Conservation (phyloP, 2,797 vertebrate species). For the Neomorphus geoffroyi region DNA sequence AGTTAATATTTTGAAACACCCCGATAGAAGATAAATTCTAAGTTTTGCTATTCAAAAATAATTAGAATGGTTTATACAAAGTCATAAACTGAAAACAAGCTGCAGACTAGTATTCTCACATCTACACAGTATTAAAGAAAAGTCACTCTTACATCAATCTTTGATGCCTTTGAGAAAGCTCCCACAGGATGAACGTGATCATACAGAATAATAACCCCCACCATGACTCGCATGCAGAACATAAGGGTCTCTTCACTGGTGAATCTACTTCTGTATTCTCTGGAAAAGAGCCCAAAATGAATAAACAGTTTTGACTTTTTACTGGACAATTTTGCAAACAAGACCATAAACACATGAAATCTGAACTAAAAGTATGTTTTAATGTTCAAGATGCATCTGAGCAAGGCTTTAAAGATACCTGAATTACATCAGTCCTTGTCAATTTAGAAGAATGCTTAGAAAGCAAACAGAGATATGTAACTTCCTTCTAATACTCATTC, state of each 20-base stretch:
- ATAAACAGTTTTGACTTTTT: background rate
- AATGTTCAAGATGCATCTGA: background rate
- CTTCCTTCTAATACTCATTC: background rate
- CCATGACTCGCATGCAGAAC: constrained; percentile 99
- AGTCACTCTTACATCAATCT: constrained; percentile 90
- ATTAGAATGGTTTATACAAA: background rate
- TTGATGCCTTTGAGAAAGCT: constrained; percentile 97
- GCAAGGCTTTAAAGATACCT: background rate
- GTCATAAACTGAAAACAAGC: background rate
- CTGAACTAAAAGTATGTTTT: background rate
- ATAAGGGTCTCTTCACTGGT: constrained; percentile 94
- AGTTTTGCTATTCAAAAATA: background rate
- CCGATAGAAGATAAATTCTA: background rate
- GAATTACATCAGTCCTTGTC: background rate
- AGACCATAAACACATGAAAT: background rate
- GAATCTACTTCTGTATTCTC: constrained; percentile 95
- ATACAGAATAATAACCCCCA: constrained; percentile 98
- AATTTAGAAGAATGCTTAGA: background rate
- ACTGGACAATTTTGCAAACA: background rate
- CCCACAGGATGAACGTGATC: constrained; percentile 98
- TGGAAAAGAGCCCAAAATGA: constrained; percentile 62
- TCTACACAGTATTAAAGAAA: background rate
- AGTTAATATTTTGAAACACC: background rate
- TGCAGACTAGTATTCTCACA: background rate
- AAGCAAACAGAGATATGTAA: background rate